Percentiles rank a stretch among this genome's conserved stretches.
Evolutionary conservation across 2,888 invertebrate species (phyloP).

Genomic region (Drosophila villosipedis): DNA sequence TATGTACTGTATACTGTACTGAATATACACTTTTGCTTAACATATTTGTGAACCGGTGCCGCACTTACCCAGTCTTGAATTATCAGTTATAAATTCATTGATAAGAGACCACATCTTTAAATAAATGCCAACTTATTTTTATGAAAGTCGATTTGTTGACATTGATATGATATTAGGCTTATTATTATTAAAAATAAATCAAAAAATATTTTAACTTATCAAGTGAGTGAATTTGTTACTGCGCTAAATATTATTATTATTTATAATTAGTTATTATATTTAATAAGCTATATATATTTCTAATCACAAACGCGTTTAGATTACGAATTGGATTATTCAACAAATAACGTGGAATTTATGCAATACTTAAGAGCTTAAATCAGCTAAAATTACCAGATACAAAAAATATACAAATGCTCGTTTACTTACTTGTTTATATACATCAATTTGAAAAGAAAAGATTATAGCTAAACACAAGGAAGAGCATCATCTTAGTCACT

Average conservation of each 20-base stretch:
- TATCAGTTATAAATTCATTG: not conserved
- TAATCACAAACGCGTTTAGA: not conserved
- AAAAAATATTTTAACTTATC: conserved; percentile 7
- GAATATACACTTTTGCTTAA: not conserved
- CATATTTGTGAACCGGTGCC: not conserved
- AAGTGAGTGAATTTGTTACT: not conserved
- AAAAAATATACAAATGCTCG: not conserved
- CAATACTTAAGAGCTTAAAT: not conserved
- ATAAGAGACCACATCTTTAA: conserved; percentile 1
- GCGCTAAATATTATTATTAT: conserved; percentile 1
- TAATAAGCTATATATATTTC: not conserved
- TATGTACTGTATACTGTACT: not conserved
- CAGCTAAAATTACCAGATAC: not conserved
- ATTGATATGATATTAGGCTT: conserved; percentile 8
- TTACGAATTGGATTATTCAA: conserved; percentile 1
- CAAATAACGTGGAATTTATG: not conserved
- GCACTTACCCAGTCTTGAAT: not conserved
- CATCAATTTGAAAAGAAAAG: not conserved
- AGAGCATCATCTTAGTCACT: not conserved
- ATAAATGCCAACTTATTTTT: not conserved
- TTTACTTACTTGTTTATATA: not conserved
- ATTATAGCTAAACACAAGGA: not conserved
- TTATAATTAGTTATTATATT: not conserved
- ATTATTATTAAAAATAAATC: conserved; percentile 3
- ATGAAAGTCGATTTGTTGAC: conserved; percentile 4